These are phyloP conservation scores for Pseudomugil tenellus DNA, from an alignment of 2,797 vertebrate species.

Conservation along the genomic window DNA sequence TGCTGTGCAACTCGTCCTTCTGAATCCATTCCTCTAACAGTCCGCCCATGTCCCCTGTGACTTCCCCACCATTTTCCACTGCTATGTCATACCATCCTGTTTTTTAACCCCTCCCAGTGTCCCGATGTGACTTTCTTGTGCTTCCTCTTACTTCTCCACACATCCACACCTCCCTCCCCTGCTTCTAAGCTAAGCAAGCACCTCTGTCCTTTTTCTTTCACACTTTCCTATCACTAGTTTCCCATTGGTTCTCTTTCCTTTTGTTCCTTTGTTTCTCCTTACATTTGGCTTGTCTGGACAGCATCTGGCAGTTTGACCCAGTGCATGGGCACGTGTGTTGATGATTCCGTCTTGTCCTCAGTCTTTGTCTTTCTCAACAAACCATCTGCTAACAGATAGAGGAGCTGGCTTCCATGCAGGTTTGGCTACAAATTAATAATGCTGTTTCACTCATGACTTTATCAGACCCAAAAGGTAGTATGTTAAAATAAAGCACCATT, in stretches of 20 bases:
- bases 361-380: slow-evolving; percentile 54
- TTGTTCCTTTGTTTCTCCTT: slow-evolving; percentile 31
- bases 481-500: slow-evolving; percentile 12
- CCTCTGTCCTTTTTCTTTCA: slow-evolving; percentile 13
- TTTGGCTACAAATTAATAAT: slow-evolving; percentile 58
- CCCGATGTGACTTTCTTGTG: slow-evolving; percentile 13
- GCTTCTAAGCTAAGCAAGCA: slow-evolving; percentile 20
- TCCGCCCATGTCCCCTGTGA: not conserved
- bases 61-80: slow-evolving; percentile 3
- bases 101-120: slow-evolving; percentile 14
- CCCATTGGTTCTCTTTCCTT: slow-evolving; percentile 22
- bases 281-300: slow-evolving; percentile 57
- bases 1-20: slow-evolving; percentile 13
- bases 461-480: slow-evolving; percentile 23
- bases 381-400: slow-evolving; percentile 63
- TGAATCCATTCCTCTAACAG: slow-evolving; percentile 1
- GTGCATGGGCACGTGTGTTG: slow-evolving; percentile 1
- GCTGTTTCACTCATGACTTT: slow-evolving; percentile 23
- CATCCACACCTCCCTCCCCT: slow-evolving; percentile 8
- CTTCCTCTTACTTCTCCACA: slow-evolving; percentile 20
- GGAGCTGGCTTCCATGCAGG: slow-evolving; percentile 44
- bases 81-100: not conserved
- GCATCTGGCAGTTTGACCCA: slow-evolving; percentile 53
- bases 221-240: slow-evolving; percentile 16
- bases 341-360: slow-evolving; percentile 27